Evolutionary conservation across 2,113 vertebrate genomes (phyloP).

Genomic region (Microtus ochrogaster): DNA sequence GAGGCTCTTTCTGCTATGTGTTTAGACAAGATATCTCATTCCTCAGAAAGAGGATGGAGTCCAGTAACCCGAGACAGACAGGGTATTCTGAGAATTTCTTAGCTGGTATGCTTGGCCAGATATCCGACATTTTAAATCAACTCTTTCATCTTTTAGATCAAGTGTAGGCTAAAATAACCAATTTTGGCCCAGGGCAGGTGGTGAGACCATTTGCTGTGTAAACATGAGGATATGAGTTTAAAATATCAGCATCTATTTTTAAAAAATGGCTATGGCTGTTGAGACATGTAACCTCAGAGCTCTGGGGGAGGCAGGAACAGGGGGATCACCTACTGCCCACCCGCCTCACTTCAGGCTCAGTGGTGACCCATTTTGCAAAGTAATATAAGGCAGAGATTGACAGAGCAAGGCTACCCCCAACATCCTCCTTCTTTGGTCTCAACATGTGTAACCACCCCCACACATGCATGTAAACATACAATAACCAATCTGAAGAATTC

Average conservation of each 20-base stretch:
- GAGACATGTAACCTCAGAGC: too few relatives aligned
- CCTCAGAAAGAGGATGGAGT: neutral
- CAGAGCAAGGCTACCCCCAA: neutral
- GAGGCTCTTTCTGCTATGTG: neutral
- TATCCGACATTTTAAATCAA: slow-evolving; percentile 1
- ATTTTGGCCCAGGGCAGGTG: neutral
- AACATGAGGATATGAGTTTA: neutral
- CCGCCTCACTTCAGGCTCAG: neutral
- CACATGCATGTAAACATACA: neutral
- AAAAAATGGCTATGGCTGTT: neutral
- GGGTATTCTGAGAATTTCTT: slow-evolving; percentile 16
- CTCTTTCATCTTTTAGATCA: slow-evolving; percentile 55
- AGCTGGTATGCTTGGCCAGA: neutral
- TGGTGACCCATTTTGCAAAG: neutral
- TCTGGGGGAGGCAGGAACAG: neutral
- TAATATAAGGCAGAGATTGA: neutral
- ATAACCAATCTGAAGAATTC: slow-evolving; percentile 17
- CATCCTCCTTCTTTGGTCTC: neutral
- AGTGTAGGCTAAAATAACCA: slow-evolving; percentile 41
- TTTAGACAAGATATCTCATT: slow-evolving; percentile 34
- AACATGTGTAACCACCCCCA: neutral
- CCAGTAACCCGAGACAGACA: neutral
- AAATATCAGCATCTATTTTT: neutral
- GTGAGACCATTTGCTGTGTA: neutral
- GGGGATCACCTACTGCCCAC: neutral